phyloP scores from a whole-genome alignment of 2,888 invertebrate genomes.

The Harpagoxenus sublaevis region DNA sequence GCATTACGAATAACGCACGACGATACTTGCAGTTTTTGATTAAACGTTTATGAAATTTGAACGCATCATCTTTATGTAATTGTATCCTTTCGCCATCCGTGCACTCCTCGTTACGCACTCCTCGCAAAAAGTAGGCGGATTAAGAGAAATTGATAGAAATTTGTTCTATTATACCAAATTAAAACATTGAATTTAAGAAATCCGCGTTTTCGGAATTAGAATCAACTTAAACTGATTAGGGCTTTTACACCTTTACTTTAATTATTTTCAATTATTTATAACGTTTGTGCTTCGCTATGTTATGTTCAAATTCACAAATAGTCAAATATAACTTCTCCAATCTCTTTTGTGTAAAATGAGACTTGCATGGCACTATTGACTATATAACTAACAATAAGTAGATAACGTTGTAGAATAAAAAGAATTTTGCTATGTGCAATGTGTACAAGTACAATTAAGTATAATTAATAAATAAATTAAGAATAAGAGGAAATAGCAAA shows the following conservation, averaged over 20 bases:
- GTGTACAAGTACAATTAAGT: not conserved
- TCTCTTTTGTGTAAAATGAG: not conserved
- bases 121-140: not conserved
- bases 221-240: not conserved
- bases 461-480: not conserved
- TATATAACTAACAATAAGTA: not conserved
- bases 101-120: too few species aligned
- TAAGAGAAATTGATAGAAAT: not conserved
- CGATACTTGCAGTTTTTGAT: conserved; percentile 27
- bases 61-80: not conserved
- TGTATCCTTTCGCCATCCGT: not conserved
- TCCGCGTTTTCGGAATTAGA: not conserved
- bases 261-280: not conserved
- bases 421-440: not conserved
- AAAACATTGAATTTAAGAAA: not conserved
- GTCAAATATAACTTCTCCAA: not conserved
- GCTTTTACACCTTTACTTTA: not conserved
- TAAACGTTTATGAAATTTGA: conserved; percentile 9
- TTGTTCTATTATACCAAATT: not conserved
- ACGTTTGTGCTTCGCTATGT: not conserved
- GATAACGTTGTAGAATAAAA: not conserved
- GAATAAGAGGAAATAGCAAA: not conserved
- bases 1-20: conserved; percentile 40
- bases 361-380: not conserved
- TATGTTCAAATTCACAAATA: too few species aligned